Percentiles rank a stretch among this genome's conserved stretches.
These are phyloP conservation scores for Acanthosepion lycidas DNA, from an alignment of 2,888 invertebrate species.

Conservation along the genomic window DNA sequence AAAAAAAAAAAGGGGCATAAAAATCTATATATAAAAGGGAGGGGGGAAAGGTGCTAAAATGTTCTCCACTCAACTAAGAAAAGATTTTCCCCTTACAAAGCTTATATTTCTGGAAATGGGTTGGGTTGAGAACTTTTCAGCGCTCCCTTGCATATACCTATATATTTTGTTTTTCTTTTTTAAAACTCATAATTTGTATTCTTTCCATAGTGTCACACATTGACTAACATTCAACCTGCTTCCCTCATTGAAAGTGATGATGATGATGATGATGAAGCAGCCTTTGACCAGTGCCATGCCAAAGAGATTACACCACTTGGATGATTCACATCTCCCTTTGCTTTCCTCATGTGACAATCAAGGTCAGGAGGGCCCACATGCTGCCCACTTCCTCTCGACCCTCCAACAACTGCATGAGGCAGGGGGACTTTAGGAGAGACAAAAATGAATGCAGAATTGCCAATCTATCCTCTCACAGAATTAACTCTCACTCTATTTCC, in stretches of 20 bases:
- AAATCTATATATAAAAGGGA: no score
- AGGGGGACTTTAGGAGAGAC: not conserved
- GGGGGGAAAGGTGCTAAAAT: no score
- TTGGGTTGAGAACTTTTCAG: no score
- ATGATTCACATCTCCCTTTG: conserved; percentile 15
- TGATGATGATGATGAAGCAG: not conserved
- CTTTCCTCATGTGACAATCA: not conserved
- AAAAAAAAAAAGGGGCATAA: no score
- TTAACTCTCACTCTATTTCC: not conserved
- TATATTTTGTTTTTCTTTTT: not conserved
- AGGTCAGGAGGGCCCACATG: not conserved
- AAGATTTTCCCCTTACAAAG: no score
- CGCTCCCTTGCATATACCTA: not conserved
- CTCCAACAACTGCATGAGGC: not conserved
- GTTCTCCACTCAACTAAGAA: no score
- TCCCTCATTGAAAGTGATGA: not conserved
- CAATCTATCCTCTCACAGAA: not conserved
- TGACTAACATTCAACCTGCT: not conserved
- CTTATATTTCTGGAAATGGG: no score
- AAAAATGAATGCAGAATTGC: not conserved
- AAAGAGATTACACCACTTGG: conserved; percentile 33
- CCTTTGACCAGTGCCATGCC: conserved; percentile 33
- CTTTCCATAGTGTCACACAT: not conserved
- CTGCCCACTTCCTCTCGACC: not conserved
- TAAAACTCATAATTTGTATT: not conserved